phyloP scores from a whole-genome alignment of 2,888 invertebrate genomes.

The Micropterix aruncella region DNA sequence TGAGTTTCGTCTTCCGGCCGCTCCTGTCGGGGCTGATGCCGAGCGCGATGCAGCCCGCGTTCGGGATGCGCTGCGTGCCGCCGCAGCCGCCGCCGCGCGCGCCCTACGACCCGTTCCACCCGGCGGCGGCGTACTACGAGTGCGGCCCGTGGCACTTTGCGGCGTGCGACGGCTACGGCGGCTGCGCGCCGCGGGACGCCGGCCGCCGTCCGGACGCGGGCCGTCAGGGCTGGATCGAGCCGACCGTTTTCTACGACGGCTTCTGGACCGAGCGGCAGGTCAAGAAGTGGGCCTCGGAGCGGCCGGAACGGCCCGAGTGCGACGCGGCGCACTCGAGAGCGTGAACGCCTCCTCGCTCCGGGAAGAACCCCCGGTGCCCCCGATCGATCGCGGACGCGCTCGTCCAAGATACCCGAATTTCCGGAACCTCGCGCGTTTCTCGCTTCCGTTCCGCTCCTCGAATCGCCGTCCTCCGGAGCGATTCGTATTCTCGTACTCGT shows the following conservation, averaged over 20 bases:
- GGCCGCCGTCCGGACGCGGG: conserved; percentile 15
- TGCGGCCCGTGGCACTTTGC: conserved; percentile 28
- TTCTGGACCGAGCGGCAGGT: conserved; percentile 41
- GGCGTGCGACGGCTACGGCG: conserved; percentile 24
- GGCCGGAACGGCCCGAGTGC: conserved; percentile 34
- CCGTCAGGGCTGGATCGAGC: conserved; percentile 32
- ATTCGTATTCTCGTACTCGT: too few species aligned
- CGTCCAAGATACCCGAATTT: too few species aligned
- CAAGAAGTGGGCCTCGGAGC: conserved; percentile 37
- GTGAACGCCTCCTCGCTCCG: too few species aligned
- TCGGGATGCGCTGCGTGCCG: conserved; percentile 16
- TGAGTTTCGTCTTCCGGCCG: conserved; percentile 33
- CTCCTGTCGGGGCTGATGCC: conserved; percentile 23
- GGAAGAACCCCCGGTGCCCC: too few species aligned
- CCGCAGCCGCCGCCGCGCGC: conserved; percentile 13
- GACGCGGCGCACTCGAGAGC: too few species aligned
- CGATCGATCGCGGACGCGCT: too few species aligned
- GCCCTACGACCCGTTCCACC: conserved; percentile 14
- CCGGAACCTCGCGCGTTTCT: too few species aligned
- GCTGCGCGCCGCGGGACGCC: conserved; percentile 11
- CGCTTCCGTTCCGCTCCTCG: too few species aligned
- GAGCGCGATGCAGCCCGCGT: conserved; percentile 18
- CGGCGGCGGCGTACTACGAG: conserved; percentile 21
- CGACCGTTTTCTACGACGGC: conserved; percentile 36
- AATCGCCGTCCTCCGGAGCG: too few species aligned